Percentiles rank a stretch among this genome's conserved stretches.
Conservation (phyloP, 2,797 vertebrate species). For the Rhadinocentrus ornatus region DNA sequence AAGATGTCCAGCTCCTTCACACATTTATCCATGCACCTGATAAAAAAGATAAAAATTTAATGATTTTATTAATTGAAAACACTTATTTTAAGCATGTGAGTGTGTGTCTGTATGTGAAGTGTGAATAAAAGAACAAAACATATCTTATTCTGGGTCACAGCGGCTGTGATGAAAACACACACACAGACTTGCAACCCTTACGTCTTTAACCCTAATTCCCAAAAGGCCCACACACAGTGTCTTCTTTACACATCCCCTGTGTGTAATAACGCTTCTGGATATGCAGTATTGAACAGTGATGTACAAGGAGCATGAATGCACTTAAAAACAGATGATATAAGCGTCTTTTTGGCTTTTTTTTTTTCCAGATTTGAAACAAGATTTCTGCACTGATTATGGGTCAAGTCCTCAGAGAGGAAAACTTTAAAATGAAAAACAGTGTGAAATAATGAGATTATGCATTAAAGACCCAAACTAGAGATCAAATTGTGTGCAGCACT, state of each 20-base stretch:
- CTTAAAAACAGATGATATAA: slow-evolving; percentile 32
- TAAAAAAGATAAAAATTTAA: slow-evolving; percentile 25
- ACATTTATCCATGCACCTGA: slow-evolving; percentile 18
- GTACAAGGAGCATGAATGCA: background rate
- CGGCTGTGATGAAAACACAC: slow-evolving; percentile 43
- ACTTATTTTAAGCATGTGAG: slow-evolving; percentile 7
- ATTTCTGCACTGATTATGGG: slow-evolving; percentile 15
- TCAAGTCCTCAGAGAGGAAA: slow-evolving; percentile 19
- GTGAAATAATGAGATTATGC: slow-evolving; percentile 14
- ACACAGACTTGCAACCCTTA: slow-evolving; percentile 34
- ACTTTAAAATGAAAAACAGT: background rate
- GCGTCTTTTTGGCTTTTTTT: slow-evolving; percentile 32
- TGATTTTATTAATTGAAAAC: slow-evolving; percentile 15
- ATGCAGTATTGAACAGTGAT: slow-evolving; percentile 32
- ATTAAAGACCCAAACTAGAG: background rate
- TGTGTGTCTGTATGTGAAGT: background rate
- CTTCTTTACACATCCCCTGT: slow-evolving; percentile 33
- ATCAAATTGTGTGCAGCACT: background rate
- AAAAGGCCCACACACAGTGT: slow-evolving; percentile 20
- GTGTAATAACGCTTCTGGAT: slow-evolving; percentile 23
- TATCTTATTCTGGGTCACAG: slow-evolving; percentile 58
- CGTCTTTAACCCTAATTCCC: slow-evolving; percentile 50
- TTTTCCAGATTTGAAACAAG: slow-evolving; percentile 17
- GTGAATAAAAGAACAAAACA: slow-evolving; percentile 28
- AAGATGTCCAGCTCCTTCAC: slow-evolving; percentile 25